phyloP scores from a whole-genome alignment of 2,888 invertebrate genomes.

The Cosmorhoe ocellata region DNA sequence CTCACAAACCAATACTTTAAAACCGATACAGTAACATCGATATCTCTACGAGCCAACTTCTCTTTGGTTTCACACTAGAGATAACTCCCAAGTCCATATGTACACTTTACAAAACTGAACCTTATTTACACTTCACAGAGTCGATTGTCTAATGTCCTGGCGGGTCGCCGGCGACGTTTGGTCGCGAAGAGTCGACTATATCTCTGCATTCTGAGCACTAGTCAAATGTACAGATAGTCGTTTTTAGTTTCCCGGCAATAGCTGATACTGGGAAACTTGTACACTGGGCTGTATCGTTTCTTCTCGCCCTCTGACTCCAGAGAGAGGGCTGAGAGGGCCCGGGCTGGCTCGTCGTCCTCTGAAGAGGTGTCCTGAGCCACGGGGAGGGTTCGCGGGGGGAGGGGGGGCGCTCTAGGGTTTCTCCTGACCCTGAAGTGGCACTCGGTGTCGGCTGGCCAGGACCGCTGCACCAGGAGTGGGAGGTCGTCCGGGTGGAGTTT shows the following conservation, averaged over 20 bases:
- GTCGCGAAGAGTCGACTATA: constrained; percentile 35
- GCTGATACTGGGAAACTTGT: constrained; percentile 76
- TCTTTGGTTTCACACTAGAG: constrained; percentile 73
- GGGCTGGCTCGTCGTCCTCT: constrained; percentile 63
- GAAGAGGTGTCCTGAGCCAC: constrained; percentile 50
- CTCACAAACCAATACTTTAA: constrained; percentile 27
- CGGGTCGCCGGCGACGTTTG: constrained; percentile 38
- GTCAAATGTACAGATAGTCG: constrained; percentile 77
- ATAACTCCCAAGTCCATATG: constrained; percentile 46
- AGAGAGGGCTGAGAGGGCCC: constrained; percentile 72
- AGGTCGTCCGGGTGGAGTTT: constrained; percentile 94
- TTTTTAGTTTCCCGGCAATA: constrained; percentile 74
- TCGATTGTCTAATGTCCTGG: constrained; percentile 51
- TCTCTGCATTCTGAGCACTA: constrained; percentile 46
- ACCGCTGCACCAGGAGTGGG: constrained; percentile 90
- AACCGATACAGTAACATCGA: constrained; percentile 34
- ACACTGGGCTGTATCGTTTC: constrained; percentile 73
- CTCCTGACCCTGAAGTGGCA: constrained; percentile 92
- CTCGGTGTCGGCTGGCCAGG: constrained; percentile 86
- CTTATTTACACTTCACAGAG: constrained; percentile 64
- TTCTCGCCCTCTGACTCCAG: constrained; percentile 68
- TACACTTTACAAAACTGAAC: constrained; percentile 59
- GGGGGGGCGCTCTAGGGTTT: constrained; percentile 91
- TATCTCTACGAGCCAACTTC: constrained; percentile 44
- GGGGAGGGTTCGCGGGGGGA: constrained; percentile 81